Conservation (phyloP, 2,113 vertebrate genomes). For the Colistium nudipinnis region DNA sequence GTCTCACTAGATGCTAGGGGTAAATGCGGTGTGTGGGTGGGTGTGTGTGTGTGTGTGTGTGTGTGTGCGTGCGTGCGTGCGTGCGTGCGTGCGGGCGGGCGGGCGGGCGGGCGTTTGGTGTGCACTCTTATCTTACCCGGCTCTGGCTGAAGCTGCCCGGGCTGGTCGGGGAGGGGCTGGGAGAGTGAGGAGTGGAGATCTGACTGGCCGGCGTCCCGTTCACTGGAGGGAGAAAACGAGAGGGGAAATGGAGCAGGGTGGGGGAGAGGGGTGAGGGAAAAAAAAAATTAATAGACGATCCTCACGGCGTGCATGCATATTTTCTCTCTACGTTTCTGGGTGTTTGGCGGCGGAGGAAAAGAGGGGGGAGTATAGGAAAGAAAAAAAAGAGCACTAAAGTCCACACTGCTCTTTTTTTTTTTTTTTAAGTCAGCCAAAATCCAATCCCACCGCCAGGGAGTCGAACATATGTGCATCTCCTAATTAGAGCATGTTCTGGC, state of each 20-base stretch:
- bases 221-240: slow-evolving; percentile 77
- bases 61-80: not conserved
- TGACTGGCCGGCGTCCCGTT: slow-evolving; percentile 96
- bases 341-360: slow-evolving; percentile 41
- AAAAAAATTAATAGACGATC: slow-evolving; percentile 20
- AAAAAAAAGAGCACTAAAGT: slow-evolving; percentile 35
- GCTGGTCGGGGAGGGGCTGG: slow-evolving; percentile 93
- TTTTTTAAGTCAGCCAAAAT: slow-evolving; percentile 22
- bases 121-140: slow-evolving; percentile 85
- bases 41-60: slow-evolving; percentile 9
- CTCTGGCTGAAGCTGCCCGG: slow-evolving; percentile 91
- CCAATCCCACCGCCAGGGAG: no score
- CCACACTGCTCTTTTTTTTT: slow-evolving; percentile 28
- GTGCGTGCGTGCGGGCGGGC: slow-evolving; percentile 5
- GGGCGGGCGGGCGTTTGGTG: not conserved
- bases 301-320: slow-evolving; percentile 22
- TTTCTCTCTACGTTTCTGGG: slow-evolving; percentile 44
- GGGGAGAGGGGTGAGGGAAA: not conserved
- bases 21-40: slow-evolving; percentile 12
- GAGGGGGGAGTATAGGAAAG: slow-evolving; percentile 15
- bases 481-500: slow-evolving; percentile 22
- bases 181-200: slow-evolving; percentile 93
- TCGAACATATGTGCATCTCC: not conserved
- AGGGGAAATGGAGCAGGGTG: slow-evolving; percentile 32
- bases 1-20: slow-evolving; percentile 27